Evolutionary conservation across 2,888 invertebrate genomes (phyloP), one percentile per base, ranked within the genome.

Genomic region (Peribatodes rhomboidaria): DNA sequence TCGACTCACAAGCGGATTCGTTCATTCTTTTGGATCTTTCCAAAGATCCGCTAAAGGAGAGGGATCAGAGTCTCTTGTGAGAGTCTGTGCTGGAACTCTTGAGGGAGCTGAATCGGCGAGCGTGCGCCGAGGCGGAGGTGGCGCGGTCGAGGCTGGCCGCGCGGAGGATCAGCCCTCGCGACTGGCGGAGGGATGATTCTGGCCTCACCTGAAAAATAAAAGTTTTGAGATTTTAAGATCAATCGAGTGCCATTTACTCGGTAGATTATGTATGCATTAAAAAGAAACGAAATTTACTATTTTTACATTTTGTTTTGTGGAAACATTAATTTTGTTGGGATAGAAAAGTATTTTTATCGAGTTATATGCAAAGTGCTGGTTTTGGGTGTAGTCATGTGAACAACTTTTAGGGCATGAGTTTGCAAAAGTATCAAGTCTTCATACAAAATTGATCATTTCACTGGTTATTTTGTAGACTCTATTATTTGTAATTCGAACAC

Each of bases 31-130:
- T 80, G 80, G 82, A 82, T 79, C 76, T 71, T 65, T 65, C 69
- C 62, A 63, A 67, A 53, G 80, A 84, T 78, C 84, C 87, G 84
- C 73, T 68, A 55, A 67, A 77, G 77, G 75, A 82, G 79, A 74
- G 82, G 87, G 92, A 93, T 93, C 93, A 93, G 88, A 93, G 93
- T 83, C 87, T 87, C 79, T 93, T 92, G 69, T 92, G 91, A 0
- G 90, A 86, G 72, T 89, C 90, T 1, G 86, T 86, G 76, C 90
- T 90, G 61, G 91, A 78, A 68, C 90, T 92, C 76, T 90, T 92
- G 59, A 90, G 82, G 65, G 92, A 90, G 37, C 89, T 87, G 63
- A 88, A 89, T 27, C 90, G 79, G 27, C 86, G 82, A 2, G 86
- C 68, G 13, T 79, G 87, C 0, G 87, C 70, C 1, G 84, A 71